Base-by-base conservation (phyloP, 2,888 invertebrate genomes). In the Periphyllus acericola region DNA sequence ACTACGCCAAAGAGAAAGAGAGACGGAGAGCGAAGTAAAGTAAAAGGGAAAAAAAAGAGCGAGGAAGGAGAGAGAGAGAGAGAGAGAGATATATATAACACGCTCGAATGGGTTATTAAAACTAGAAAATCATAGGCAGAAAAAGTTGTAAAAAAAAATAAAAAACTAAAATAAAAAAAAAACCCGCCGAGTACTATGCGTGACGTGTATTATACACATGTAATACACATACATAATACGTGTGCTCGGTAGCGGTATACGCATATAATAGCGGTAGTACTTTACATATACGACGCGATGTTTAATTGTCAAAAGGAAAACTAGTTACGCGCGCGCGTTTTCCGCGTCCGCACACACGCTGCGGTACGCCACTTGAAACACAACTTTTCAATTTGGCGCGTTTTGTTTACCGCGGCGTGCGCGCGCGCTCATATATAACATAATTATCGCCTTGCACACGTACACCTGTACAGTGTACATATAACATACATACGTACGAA, bases 231-330 rank as follows among this genome's bases (percentile, higher is more conserved):
- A 32, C 21, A 32, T 78, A 46, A 55, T 78, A 21, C 29, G 21
- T 5, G 25, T 3, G 68, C 14, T 46, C 46, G 46, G 14, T 68
- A 68, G 25, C 29, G 1, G 68, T 29, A 11, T n/a, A n/a, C n/a
- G n/a, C n/a, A n/a, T n/a, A n/a, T n/a, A n/a, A n/a, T 19, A 6
- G 29, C 29, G 68, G 46, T 11, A 11, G 25, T 68, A 29, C 72
- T 34, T 72, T 72, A 17, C 34, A 34, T 34, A 72, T 8, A 34
- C n/a, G 36, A 68, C n/a, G 40, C 66, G n/a, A 80, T 21, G 60
- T 66, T 80, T 80, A 81, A 83, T 72, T 55, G 72, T 74, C 72
- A 74, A 83, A 74, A 55, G 72, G n/a, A 74, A 83, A 83, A 83
- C 72, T 72, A 72, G 82, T 34, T 52, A 36, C n/a, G 75, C 8